Evolutionary conservation across 2,797 vertebrate species (phyloP), one percentile per base, ranked within the genome.

Genomic region (Valencia hispanica): DNA sequence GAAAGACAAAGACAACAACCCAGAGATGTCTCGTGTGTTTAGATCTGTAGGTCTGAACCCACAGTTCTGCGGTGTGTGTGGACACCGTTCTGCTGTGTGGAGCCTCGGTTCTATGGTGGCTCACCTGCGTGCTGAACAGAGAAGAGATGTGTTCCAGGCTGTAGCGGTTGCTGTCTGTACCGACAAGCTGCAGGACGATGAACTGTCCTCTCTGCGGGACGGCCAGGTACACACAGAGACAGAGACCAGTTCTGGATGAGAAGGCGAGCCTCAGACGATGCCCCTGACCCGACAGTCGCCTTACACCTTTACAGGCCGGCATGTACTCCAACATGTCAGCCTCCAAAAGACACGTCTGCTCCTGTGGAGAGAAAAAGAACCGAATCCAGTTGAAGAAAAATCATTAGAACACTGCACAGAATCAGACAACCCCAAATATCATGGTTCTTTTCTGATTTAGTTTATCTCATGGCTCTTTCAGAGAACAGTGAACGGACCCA

Each of bases 91-190:
- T 25, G 7, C n/a, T 9, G 25, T 18, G 25, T 69, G 68, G 68
- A 47, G 30, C 18, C 11, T 34, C 17, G 22, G 47, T 27, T 66
- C 47, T 74, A 48, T 6, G 14, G 32, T 9, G 25, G 61, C 73
- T 81, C 36, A 99, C 97, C 96, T 97, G 97, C 0, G 96, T 96
- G 65, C 94, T 95, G 89, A 97, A 98, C 0, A 97, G 90, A 0
- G 97, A 96, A 36, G 97, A 98, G 79, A 99, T 95, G 91, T 97
- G 97, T 76, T 99, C 97, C 4, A 99, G 92, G 89, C 96, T 97
- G 90, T 97, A 99, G 84, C 95, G 96, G 85, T 93, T 95, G 90
- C 93, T 97, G 85, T 97, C 97, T 0, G 95, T 94, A 86, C 94
- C 94, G 25, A 97, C 94, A 78, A 99, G 93, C 93, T 99, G 98